Evolutionary conservation across 2,888 invertebrate species (phyloP).

Genomic region (Lutraria lutraria): DNA sequence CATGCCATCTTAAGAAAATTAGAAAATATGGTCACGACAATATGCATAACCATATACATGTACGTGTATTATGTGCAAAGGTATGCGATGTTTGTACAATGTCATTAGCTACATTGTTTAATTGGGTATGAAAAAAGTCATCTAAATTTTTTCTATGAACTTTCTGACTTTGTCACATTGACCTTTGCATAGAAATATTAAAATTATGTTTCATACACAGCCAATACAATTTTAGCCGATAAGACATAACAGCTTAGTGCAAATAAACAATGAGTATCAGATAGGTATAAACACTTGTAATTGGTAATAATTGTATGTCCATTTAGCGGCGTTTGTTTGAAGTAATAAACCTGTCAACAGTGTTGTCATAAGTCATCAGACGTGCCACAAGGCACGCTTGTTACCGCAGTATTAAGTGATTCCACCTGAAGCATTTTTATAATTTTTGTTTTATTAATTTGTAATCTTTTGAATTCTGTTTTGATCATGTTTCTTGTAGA

Average conservation of each 20-base stretch:
- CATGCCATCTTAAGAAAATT: too few species aligned
- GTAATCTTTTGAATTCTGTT: constrained; percentile 14
- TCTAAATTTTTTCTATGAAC: too few species aligned
- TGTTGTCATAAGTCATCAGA: constrained; percentile 19
- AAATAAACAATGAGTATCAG: not conserved
- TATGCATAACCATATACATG: too few species aligned
- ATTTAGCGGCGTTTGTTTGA: constrained; percentile 23
- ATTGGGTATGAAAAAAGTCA: too few species aligned
- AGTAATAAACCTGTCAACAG: constrained; percentile 10
- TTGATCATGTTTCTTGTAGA: not conserved
- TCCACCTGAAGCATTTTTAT: constrained; percentile 32
- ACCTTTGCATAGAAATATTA: too few species aligned
- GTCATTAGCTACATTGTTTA: too few species aligned
- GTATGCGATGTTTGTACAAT: too few species aligned
- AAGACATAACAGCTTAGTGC: not conserved
- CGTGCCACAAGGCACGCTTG: constrained; percentile 39
- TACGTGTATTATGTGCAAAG: too few species aligned
- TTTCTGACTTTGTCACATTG: too few species aligned
- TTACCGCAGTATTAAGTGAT: constrained; percentile 33
- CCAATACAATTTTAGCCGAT: not conserved
- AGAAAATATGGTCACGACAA: too few species aligned
- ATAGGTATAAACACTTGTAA: not conserved
- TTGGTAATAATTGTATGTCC: constrained; percentile 30
- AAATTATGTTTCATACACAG: not conserved
- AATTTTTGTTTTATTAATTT: constrained; percentile 20